Evolutionary conservation across 2,797 vertebrate genomes (phyloP).

Genomic region (Chiloscyllium punctatum): DNA sequence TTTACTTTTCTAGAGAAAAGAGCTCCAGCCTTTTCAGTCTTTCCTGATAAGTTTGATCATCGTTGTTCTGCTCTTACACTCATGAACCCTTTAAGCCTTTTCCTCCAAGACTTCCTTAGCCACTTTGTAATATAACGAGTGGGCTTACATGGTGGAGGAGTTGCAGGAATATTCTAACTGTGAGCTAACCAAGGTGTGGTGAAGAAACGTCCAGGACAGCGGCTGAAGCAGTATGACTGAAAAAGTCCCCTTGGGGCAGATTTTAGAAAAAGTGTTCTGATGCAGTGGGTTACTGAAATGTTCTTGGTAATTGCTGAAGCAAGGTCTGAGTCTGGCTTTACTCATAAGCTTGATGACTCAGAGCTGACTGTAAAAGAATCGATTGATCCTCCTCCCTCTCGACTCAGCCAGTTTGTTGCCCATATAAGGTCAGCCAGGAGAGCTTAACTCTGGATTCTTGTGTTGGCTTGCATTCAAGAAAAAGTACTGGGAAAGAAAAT

Average conservation of each 20-base stretch:
- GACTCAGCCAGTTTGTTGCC: slow-evolving; percentile 21
- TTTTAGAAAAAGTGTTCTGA: not conserved
- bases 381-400: not conserved
- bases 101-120: not conserved
- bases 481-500: not conserved
- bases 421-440: slow-evolving; percentile 9
- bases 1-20: not conserved
- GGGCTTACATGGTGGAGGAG: too few relatives aligned
- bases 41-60: not conserved
- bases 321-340: not conserved
- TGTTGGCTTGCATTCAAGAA: not conserved
- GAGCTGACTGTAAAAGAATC: not conserved
- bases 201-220: not conserved
- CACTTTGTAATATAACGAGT: not conserved
- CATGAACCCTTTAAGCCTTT: not conserved
- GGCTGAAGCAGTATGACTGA: not conserved
- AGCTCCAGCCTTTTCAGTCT: not conserved
- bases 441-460: not conserved
- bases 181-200: not conserved
- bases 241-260: not conserved
- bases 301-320: not conserved
- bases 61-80: not conserved
- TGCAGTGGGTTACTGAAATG: not conserved
- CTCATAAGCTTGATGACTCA: slow-evolving; percentile 6
- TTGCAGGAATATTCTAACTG: too few relatives aligned